A percentile compares a stretch with the other conserved stretches of the same genome.
phyloP scores from a whole-genome alignment of 2,797 vertebrate species.

The Catharus ustulatus region DNA sequence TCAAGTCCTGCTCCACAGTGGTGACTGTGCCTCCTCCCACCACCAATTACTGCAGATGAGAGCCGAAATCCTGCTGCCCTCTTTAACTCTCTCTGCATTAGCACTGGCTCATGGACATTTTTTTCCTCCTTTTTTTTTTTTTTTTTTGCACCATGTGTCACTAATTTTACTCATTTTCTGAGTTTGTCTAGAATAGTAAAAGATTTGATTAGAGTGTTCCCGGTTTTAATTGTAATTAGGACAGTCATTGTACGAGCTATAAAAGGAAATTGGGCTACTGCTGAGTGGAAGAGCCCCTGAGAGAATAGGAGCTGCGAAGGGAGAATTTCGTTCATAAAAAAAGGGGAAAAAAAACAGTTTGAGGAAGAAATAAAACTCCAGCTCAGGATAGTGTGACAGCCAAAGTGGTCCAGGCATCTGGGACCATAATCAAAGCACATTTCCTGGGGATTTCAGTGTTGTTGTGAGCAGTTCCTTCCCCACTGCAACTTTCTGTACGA shows the following conservation, averaged over 20 bases:
- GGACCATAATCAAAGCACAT: neutral
- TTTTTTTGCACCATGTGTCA: slow-evolving; percentile 40
- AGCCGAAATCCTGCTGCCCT: neutral
- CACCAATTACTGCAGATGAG: slow-evolving; percentile 27
- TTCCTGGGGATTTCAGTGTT: neutral
- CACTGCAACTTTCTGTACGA: neutral
- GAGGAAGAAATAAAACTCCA: slow-evolving; percentile 25
- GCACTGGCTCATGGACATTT: neutral
- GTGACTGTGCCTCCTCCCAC: neutral
- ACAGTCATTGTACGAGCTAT: slow-evolving; percentile 66
- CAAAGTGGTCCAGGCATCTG: slow-evolving; percentile 22
- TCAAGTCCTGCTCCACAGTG: neutral
- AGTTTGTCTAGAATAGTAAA: slow-evolving; percentile 69
- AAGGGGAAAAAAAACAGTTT: neutral
- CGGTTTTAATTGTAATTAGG: slow-evolving; percentile 71
- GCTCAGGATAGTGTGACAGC: slow-evolving; percentile 23
- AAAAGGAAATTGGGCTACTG: slow-evolving; percentile 69
- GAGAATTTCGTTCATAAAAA: slow-evolving; percentile 62
- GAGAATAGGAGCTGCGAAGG: slow-evolving; percentile 25
- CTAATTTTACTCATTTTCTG: slow-evolving; percentile 70
- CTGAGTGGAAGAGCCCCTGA: slow-evolving; percentile 59
- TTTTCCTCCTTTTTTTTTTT: neutral
- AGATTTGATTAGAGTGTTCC: slow-evolving; percentile 70
- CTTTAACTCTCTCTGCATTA: slow-evolving; percentile 12
- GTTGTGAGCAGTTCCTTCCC: rapidly evolving